Percentiles rank a stretch among this genome's conserved stretches.
Conservation (phyloP, 1,140 invertebrate genomes). For the Drosophila gunungcola region DNA sequence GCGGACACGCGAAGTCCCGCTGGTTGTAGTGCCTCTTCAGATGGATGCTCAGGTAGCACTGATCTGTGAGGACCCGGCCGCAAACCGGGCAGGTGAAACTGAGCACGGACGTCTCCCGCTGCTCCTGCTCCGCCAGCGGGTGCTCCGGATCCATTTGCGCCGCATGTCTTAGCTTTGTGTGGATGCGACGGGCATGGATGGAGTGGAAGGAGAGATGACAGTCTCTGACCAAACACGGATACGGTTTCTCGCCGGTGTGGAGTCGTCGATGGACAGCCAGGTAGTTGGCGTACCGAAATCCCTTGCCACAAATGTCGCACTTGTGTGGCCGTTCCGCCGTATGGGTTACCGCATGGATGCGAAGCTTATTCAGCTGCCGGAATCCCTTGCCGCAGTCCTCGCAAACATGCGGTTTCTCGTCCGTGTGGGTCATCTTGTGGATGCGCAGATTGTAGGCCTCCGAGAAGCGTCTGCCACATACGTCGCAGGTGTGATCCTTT, state of each 20-base stretch:
- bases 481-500: slow-evolving; percentile 38
- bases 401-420: slow-evolving; percentile 80
- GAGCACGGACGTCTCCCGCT: slow-evolving; percentile 12
- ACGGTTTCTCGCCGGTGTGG: slow-evolving; percentile 93
- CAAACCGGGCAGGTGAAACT: slow-evolving; percentile 71
- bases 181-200: slow-evolving; percentile 66
- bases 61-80: slow-evolving; percentile 58
- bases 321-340: slow-evolving; percentile 85
- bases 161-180: slow-evolving; percentile 57
- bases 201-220: slow-evolving; percentile 67
- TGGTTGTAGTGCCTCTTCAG: slow-evolving; percentile 73
- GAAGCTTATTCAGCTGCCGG: slow-evolving; percentile 77
- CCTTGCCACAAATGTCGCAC: slow-evolving; percentile 86
- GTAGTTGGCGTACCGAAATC: slow-evolving; percentile 86
- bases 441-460: slow-evolving; percentile 73
- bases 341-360: slow-evolving; percentile 86
- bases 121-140: neutral
- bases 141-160: neutral
- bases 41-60: slow-evolving; percentile 72
- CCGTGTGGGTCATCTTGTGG: slow-evolving; percentile 75
- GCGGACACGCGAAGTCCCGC: slow-evolving; percentile 56
- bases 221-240: slow-evolving; percentile 57
- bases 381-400: slow-evolving; percentile 72
- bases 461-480: slow-evolving; percentile 53
- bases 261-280: slow-evolving; percentile 87